Percentiles rank a stretch among this genome's conserved stretches.
These are phyloP conservation scores for Rhaphigaster nebulosa DNA, from an alignment of 2,888 invertebrate species.

Conservation along the genomic window DNA sequence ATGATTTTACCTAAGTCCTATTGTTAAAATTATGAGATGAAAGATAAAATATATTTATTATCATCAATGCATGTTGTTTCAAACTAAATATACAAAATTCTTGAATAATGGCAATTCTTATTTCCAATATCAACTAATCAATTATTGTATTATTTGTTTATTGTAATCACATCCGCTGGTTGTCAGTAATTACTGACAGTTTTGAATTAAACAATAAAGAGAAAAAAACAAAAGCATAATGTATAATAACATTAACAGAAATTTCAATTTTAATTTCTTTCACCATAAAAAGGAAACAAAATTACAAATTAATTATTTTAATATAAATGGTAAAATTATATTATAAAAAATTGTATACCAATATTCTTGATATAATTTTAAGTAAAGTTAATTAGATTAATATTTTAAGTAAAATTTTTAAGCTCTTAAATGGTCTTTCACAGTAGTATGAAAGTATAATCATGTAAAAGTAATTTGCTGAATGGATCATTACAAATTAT, in stretches of 20 bases:
- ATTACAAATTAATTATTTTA: neutral
- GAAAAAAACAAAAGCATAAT: no score
- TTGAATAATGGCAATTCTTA: no score
- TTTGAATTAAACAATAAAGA: no score
- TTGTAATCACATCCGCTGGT: no score
- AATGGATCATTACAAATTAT: neutral
- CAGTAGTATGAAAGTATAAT: neutral
- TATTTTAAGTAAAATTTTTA: neutral
- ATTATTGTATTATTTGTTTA: no score
- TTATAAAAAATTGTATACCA: neutral
- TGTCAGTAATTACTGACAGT: no score
- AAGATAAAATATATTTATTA: neutral
- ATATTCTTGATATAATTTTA: neutral
- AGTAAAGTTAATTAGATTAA: neutral
- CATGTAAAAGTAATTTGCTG: neutral
- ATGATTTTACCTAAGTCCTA: neutral
- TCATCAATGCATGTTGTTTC: neutral
- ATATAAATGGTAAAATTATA: neutral
- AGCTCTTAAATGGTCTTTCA: neutral
- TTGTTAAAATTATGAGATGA: neutral
- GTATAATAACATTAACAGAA: no score
- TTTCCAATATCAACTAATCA: no score
- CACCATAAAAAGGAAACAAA: no score
- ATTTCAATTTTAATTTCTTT: no score
- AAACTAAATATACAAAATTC: no score